These are phyloP conservation scores for Chaetophractus vellerosus DNA, from an alignment of 2,797 vertebrate species.

Conservation along the genomic window DNA sequence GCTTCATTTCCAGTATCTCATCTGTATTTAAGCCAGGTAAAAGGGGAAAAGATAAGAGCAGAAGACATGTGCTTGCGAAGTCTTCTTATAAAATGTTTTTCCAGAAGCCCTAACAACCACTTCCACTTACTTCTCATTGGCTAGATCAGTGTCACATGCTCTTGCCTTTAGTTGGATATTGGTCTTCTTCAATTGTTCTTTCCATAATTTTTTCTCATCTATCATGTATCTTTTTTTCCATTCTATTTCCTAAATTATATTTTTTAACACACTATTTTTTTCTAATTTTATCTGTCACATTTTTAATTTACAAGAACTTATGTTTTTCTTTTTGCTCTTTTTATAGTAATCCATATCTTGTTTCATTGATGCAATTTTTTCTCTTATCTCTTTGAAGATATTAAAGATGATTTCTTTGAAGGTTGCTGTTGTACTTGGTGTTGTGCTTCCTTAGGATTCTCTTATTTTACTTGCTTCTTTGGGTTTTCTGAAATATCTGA, in stretches of 20 bases:
- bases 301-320: neutral
- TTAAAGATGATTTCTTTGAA: neutral
- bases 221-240: too few species aligned
- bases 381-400: neutral
- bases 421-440: neutral
- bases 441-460: neutral
- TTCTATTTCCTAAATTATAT: neutral
- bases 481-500: neutral
- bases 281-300: neutral
- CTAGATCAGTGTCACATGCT: neutral
- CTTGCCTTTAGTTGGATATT: neutral
- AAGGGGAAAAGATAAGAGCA: neutral
- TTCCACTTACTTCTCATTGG: neutral
- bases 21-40: neutral
- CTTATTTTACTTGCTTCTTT: neutral
- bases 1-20: neutral
- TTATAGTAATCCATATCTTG: neutral
- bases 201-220: too few species aligned
- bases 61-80: neutral
- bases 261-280: neutral
- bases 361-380: neutral
- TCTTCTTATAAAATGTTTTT: neutral
- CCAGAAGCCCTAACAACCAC: neutral
- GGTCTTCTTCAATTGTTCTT: neutral
- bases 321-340: neutral